Evolutionary conservation across 1,140 invertebrate species (phyloP), one percentile per base, ranked within the genome.

Genomic region (Zaprionus africanus): DNA sequence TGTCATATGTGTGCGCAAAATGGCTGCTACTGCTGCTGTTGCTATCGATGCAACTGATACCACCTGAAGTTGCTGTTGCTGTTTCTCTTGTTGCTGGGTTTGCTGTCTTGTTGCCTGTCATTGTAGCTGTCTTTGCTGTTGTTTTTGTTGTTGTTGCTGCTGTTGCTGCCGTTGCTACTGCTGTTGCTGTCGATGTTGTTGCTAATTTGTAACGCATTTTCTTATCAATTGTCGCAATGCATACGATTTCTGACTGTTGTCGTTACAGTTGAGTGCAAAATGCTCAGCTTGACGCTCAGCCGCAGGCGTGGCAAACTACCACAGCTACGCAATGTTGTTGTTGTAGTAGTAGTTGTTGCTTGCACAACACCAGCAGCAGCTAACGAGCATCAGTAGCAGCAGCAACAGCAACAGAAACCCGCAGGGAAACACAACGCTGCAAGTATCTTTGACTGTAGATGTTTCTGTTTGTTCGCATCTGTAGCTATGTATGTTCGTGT

Each of bases 131-230:
- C 17, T 19, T 9, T 51, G 26, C 13, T 62, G 43, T 12, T 38
- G 41, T 9, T 34, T 17, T 36, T 22, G 43, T 7, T 49, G 46
- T 19, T 13, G 13, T 2, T 49, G 26, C 4, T 46, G 58, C 46
- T 64, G 51, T 62, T 80, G 80, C 86, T 83, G 17, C 15, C 15
- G 28, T 5, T 64, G 31, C 19, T 38, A 12, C 53, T 56, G 46
- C 53, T 49, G 22, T 49, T 53, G 58, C 53, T 59, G 19, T 38
- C 41, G 56, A 28, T 46, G 59, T 56, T 64, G 51, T 65, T 80
- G 84, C 86, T 87, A 76, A 88, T 83, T 86, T 87, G 83, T 82
- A 87, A 77, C 63, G 77, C 77, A 87, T 88, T 87, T 87, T 87
- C 83, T 78, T 87, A 88, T 87, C 83, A 88, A 87, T 87, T 87